A percentile compares a stretch with the other conserved stretches of the same genome.
Conservation (phyloP, 1,140 invertebrate genomes). For the Panulirus ornatus region DNA sequence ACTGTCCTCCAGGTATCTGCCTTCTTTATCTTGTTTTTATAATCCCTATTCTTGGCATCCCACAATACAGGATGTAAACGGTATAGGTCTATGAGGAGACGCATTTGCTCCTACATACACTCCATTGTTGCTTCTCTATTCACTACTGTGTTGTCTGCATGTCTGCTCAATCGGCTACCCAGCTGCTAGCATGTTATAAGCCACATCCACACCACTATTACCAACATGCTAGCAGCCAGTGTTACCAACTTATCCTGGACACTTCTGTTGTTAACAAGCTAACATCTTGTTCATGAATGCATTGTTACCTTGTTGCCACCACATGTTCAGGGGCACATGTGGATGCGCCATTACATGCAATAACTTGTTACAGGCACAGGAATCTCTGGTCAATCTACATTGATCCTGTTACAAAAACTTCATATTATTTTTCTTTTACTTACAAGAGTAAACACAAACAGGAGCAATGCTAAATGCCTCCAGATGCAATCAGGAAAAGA, state of each 20-base stretch:
- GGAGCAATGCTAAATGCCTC: no score
- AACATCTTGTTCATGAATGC: slow-evolving; percentile 13
- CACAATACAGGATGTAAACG: slow-evolving; percentile 18
- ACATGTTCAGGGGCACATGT: slow-evolving; percentile 27
- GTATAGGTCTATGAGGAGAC: neutral
- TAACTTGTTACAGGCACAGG: no score
- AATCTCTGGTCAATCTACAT: no score
- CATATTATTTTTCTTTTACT: no score
- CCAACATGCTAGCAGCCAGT: no score
- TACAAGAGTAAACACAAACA: no score
- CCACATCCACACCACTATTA: slow-evolving; percentile 27
- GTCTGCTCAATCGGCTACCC: no score
- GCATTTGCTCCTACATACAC: slow-evolving; percentile 27
- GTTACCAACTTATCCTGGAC: slow-evolving; percentile 1
- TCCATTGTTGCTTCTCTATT: neutral
- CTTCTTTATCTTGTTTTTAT: slow-evolving; percentile 31
- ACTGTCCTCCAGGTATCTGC: slow-evolving; percentile 33
- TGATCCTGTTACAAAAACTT: no score
- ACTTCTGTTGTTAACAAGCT: slow-evolving; percentile 26
- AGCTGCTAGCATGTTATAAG: neutral
- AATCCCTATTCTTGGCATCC: slow-evolving; percentile 1
- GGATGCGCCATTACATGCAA: no score
- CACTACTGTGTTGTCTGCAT: slow-evolving; percentile 2
- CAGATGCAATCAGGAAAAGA: no score
- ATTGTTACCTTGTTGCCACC: neutral